Conservation (phyloP, 2,888 invertebrate species). For the Polymixis flavicincta region DNA sequence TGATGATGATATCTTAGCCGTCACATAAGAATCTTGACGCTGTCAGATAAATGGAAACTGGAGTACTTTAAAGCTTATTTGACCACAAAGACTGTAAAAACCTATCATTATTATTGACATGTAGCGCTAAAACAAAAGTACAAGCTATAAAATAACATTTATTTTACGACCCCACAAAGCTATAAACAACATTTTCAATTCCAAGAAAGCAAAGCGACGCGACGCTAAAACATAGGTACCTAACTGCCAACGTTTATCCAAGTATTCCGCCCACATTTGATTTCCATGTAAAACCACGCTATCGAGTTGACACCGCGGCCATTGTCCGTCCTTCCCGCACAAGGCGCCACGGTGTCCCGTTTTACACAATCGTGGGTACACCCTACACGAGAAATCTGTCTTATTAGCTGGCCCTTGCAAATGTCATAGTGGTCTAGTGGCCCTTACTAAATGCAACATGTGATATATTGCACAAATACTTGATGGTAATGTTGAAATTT, state of each 20-base stretch:
- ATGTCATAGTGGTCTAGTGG: conserved; percentile 74
- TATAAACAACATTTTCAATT: conserved; percentile 34
- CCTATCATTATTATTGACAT: neutral
- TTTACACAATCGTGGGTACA: conserved; percentile 78
- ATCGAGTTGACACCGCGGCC: conserved; percentile 73
- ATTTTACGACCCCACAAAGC: conserved; percentile 18
- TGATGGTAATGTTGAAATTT: conserved; percentile 56
- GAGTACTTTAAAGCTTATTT: neutral
- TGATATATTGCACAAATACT: conserved; percentile 67
- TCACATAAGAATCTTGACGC: neutral
- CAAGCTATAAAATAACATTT: conserved; percentile 7
- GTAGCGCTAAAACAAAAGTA: conserved; percentile 9
- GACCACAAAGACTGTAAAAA: neutral
- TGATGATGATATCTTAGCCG: too few species aligned
- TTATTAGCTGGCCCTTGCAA: conserved; percentile 82
- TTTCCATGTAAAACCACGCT: conserved; percentile 72
- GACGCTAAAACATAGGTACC: conserved; percentile 11
- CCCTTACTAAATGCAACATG: conserved; percentile 65
- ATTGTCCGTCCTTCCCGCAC: conserved; percentile 81
- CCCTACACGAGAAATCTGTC: conserved; percentile 82
- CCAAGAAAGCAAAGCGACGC: conserved; percentile 25
- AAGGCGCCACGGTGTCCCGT: conserved; percentile 79
- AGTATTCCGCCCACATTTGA: conserved; percentile 51
- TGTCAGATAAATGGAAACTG: neutral
- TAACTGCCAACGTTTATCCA: conserved; percentile 25